These are phyloP conservation scores for Diceros bicornis DNA, from an alignment of 2,797 vertebrate genomes.

Conservation along the genomic window DNA sequence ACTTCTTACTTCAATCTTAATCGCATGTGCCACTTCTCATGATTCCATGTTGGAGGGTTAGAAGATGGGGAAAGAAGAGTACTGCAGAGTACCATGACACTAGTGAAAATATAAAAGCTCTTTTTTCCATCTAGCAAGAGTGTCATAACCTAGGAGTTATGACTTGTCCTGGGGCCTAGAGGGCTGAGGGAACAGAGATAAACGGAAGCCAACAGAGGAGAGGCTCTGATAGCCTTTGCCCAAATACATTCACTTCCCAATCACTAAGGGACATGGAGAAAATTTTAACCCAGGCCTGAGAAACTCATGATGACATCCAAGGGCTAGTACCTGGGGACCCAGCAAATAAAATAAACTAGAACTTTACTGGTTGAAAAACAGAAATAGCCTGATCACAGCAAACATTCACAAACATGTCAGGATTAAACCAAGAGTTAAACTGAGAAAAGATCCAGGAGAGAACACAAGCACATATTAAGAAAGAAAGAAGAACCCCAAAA, in stretches of 20 bases:
- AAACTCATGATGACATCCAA: background rate
- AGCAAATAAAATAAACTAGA: conserved; percentile 42
- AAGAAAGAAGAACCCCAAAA: background rate
- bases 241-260: background rate
- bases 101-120: background rate
- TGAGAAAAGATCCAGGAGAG: background rate
- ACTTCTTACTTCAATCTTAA: conserved; percentile 6
- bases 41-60: background rate
- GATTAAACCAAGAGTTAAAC: conserved; percentile 24
- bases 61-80: background rate
- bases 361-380: background rate
- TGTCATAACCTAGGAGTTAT: background rate
- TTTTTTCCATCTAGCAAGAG: background rate
- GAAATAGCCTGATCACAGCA: background rate
- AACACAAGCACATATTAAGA: background rate
- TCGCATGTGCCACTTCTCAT: background rate
- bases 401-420: background rate
- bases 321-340: background rate
- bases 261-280: background rate
- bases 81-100: background rate
- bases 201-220: background rate
- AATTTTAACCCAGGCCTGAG: background rate
- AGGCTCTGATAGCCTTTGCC: background rate
- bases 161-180: background rate
- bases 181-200: background rate